Conservation (phyloP, 2,797 vertebrate species). For the Ibycter americanus region DNA sequence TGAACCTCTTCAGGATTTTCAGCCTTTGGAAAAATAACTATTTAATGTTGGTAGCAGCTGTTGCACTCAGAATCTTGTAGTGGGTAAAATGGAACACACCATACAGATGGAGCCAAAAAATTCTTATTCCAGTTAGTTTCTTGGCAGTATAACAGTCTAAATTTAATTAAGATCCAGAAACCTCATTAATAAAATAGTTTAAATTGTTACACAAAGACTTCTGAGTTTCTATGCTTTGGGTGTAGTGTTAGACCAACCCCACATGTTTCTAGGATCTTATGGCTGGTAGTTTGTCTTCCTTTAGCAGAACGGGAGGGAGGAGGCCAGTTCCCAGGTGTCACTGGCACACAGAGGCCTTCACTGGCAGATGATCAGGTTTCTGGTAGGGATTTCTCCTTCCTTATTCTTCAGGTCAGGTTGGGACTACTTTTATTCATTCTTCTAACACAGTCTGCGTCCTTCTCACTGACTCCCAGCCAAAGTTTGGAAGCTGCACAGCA, state of each 20-base stretch:
- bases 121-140: background rate
- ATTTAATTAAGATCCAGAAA: background rate
- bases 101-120: accelerated
- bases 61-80: background rate
- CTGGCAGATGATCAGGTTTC: background rate
- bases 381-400: background rate
- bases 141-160: background rate
- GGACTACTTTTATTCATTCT: background rate
- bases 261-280: background rate
- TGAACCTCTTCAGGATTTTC: background rate
- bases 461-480: background rate
- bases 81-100: background rate
- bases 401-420: background rate
- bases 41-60: background rate
- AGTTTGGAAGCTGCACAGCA: background rate
- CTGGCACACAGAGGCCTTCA: accelerated
- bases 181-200: background rate
- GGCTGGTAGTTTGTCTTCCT: background rate
- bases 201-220: background rate
- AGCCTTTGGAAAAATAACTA: background rate
- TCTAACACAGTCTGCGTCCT: background rate
- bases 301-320: background rate
- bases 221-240: background rate
- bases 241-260: background rate
- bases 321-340: background rate